Conservation (phyloP, 2,888 invertebrate genomes). For the Drosophila peninsularis region DNA sequence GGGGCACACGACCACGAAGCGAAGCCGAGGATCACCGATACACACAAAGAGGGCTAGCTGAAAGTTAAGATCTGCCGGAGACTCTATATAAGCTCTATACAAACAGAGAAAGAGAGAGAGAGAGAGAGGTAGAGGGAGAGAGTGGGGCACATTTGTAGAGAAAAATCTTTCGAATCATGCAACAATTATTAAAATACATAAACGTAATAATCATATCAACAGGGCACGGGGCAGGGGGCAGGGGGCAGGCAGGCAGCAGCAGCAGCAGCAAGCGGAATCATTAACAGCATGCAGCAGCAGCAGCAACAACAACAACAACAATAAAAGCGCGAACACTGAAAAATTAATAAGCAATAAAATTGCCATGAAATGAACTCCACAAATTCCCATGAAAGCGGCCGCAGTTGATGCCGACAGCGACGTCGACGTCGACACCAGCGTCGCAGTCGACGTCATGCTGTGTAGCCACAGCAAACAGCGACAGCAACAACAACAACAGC, state of each 20-base stretch:
- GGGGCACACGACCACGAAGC: conserved; percentile 68
- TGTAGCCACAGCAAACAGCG: conserved; percentile 16
- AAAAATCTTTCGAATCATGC: conserved; percentile 80
- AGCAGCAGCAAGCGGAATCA: conserved; percentile 62
- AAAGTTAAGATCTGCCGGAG: conserved; percentile 18
- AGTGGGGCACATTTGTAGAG: conserved; percentile 6
- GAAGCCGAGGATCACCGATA: conserved; percentile 7
- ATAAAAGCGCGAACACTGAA: conserved; percentile 75
- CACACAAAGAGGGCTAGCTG: not conserved
- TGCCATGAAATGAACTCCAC: conserved; percentile 84
- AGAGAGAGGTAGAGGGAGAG: not conserved
- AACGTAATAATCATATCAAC: conserved; percentile 84
- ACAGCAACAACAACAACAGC: conserved; percentile 28
- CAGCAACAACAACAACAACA: conserved; percentile 37
- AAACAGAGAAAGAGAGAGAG: not conserved
- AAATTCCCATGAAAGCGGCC: conserved; percentile 83
- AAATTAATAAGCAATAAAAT: conserved; percentile 84
- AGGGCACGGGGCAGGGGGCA: conserved; percentile 54
- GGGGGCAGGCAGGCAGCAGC: not conserved
- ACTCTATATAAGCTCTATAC: conserved; percentile 13
- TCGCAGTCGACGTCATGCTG: conserved; percentile 31
- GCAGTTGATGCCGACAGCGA: conserved; percentile 42
- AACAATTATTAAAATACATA: conserved; percentile 83
- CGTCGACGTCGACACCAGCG: conserved; percentile 14
- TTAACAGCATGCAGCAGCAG: conserved; percentile 66